Evolutionary conservation across 2,888 invertebrate species (phyloP), one percentile per base, ranked within the genome.

Genomic region (Ditula angustiorana): DNA sequence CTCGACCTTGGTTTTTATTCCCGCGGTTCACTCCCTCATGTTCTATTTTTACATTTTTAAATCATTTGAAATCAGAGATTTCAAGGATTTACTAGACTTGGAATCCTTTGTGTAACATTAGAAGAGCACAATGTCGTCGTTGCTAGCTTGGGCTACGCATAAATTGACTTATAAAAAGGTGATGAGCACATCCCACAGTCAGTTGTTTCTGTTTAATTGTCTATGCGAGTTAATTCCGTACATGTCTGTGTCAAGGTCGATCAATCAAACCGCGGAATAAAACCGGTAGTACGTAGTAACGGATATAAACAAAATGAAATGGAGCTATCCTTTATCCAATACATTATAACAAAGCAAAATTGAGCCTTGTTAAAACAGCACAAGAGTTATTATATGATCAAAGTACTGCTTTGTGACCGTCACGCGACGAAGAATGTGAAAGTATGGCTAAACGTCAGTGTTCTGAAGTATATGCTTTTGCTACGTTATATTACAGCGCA

Each of bases 351-450:
- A n/a, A n/a, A 58, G 11, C 41, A 24, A 52, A 63, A 52, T 52
- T 46, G 41, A 50, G 41, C 50, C 37, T 37, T 63, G n/a, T 52
- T 44, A 3, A 13, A 7, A 33, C 13, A 13, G 7, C 5, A n/a
- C n/a, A 21, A 53, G 52, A 33, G 28, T 28, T 3, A 13, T 13
- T 23, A n/a, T 35, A 13, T 8, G 23, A 35, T 53, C 16, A n/a
- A 24, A 24, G 33, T 30, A 24, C 28, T 41, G 23, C 58, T 52
- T 53, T 64, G 71, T 76, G 81, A 81, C 80, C 80, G 85, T 87
- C 86, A 87, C 80, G 85, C 81, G 68, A 81, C 72, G 73, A 69
- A 74, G 79, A 81, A 83, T 84, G 86, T 87, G 87, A 88, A 87
- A 88, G 88, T 85, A 78, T 76, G 73, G 59, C 67, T 33, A 58